A percentile compares a stretch with the other conserved stretches of the same genome.
phyloP scores from a whole-genome alignment of 1,140 invertebrate genomes.

The Dreissena rostriformis region DNA sequence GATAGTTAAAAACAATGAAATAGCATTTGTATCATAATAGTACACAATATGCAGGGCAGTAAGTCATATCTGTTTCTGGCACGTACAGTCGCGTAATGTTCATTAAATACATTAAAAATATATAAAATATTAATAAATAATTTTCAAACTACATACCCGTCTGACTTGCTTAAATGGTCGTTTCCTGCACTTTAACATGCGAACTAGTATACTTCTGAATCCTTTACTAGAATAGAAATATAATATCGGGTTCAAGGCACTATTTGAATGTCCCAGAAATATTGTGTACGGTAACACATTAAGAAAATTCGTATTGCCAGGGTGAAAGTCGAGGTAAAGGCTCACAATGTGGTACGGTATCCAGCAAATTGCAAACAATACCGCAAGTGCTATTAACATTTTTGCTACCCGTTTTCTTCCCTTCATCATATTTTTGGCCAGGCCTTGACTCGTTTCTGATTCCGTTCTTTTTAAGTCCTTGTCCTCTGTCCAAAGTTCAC shows the following conservation, averaged over 20 bases:
- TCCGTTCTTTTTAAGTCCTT: constrained; percentile 63
- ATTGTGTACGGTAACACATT: constrained; percentile 85
- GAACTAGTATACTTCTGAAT: constrained; percentile 70
- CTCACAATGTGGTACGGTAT: constrained; percentile 87
- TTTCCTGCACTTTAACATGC: constrained; percentile 56
- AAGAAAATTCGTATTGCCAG: constrained; percentile 45
- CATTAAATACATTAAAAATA: too few relatives aligned
- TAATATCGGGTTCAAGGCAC: constrained; percentile 88
- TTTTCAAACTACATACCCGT: constrained; percentile 44
- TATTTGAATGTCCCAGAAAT: constrained; percentile 89
- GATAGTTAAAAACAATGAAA: too few relatives aligned
- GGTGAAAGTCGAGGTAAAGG: constrained; percentile 78
- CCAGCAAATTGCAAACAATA: constrained; percentile 89
- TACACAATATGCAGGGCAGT: too few relatives aligned
- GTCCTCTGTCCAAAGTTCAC: constrained; percentile 86
- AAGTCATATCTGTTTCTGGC: too few relatives aligned
- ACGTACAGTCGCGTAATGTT: too few relatives aligned
- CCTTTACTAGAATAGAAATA: constrained; percentile 90
- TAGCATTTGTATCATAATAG: too few relatives aligned
- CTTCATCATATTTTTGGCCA: constrained; percentile 67
- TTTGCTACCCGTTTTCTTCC: constrained; percentile 70
- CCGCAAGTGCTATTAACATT: constrained; percentile 86
- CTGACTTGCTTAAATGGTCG: constrained; percentile 22
- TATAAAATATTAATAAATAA: too few relatives aligned
- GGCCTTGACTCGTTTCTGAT: constrained; percentile 68